A percentile compares a stretch with the other conserved stretches of the same genome.
Conservation (phyloP, 2,797 vertebrate species). For the Manis pentadactyla region DNA sequence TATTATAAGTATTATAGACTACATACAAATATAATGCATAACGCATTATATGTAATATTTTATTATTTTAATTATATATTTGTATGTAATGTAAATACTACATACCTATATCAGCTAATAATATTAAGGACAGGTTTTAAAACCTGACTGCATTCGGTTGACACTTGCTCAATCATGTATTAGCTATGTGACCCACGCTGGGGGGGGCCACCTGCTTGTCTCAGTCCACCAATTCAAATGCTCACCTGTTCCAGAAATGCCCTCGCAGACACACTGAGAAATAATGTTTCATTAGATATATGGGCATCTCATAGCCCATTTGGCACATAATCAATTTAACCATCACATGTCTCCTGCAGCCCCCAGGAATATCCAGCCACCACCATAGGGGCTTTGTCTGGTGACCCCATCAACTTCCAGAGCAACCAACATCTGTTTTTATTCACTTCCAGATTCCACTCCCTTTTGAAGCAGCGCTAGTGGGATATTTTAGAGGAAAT, state of each 20-base stretch:
- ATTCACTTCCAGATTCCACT: neutral
- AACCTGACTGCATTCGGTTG: neutral
- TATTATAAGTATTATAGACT: too few relatives aligned
- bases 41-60: neutral
- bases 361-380: too few relatives aligned
- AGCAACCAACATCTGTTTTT: neutral
- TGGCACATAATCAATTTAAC: neutral
- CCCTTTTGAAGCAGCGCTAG: neutral
- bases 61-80: neutral
- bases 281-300: neutral
- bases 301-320: neutral
- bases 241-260: neutral
- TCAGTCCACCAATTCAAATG: neutral
- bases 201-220: neutral
- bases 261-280: neutral
- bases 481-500: neutral
- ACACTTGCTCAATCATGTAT: neutral
- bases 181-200: neutral
- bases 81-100: too few relatives aligned
- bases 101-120: too few relatives aligned
- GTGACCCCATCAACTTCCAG: neutral
- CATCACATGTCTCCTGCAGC: accelerated
- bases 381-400: neutral
- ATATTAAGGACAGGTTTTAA: neutral
- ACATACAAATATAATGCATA: neutral